Evolutionary conservation across 1,140 invertebrate species (phyloP), one percentile per base, ranked within the genome.

Genomic region (Bicyclus anynana): DNA sequence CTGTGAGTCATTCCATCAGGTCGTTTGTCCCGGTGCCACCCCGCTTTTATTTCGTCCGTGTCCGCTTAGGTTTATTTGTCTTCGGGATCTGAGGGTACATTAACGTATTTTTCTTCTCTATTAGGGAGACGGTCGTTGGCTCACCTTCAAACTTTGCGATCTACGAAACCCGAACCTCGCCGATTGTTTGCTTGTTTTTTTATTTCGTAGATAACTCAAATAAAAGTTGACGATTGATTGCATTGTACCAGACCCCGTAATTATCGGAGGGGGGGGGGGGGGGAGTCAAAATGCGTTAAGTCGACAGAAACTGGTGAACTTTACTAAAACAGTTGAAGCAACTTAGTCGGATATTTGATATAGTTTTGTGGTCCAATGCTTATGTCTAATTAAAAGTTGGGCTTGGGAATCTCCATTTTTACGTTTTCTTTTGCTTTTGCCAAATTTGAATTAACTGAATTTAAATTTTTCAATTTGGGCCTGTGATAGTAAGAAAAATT

Each of bases 51-150:
- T 84, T 82, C 75, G 75, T 67, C 67, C 81, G 69, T 81, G 80
- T 81, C 76, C 72, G 73, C 71, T 67, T 77, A 72, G 68, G 74
- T 86, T 86, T 88, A 84, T 88, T 86, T 88, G 77, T 86, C 80
- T 88, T 88, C 62, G 70, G 78, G 81, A 84, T 85, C 76, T 79
- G 73, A 79, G 81, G 76, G 81, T 86, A 86, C 77, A 88, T 88
- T 86, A 86, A 82, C 82, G 83, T 88, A 88, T 88, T 88, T 88
- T 88, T 88, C 83, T 88, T 88, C 74, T 84, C 77, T 85, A 86
- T 88, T 88, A 88, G 80, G 75, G 73, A 76, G 77, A 82, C 79
- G 72, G 77, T 83, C 77, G 75, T 66, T 71, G 74, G 70, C 75
- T 83, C 74, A 85, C 82, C 80, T 87, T 77, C 78, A 77, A 88